Evolutionary conservation across 35 echinoderm and acorn worm genomes (phyloP).

Genomic region (Diadema setosum): DNA sequence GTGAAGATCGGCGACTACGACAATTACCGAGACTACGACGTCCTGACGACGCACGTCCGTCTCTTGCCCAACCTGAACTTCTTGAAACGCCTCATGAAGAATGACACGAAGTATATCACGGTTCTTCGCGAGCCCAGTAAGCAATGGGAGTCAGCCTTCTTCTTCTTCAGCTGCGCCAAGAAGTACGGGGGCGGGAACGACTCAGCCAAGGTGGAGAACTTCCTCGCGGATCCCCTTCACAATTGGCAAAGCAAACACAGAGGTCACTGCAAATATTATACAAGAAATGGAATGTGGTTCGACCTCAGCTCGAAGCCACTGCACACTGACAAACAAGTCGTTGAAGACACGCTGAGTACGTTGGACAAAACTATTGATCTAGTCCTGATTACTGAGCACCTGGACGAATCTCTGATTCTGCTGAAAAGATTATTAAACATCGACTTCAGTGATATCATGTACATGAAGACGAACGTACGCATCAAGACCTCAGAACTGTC

Average conservation of each 20-base stretch:
- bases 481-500: background rate
- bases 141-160: background rate
- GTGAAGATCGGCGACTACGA: background rate
- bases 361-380: slow-evolving; percentile 40
- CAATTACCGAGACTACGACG: background rate
- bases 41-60: background rate
- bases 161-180: background rate
- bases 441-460: slow-evolving; percentile 46
- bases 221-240: background rate
- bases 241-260: background rate
- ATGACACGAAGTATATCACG: background rate
- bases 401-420: slow-evolving; percentile 65
- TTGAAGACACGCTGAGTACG: background rate
- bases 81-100: background rate
- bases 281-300: background rate
- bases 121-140: background rate
- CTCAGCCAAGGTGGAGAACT: background rate
- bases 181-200: background rate
- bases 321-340: background rate
- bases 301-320: background rate
- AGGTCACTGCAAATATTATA: background rate
- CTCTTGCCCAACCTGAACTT: background rate
- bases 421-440: slow-evolving; percentile 72
- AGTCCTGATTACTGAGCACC: slow-evolving; percentile 65
- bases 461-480: slow-evolving; percentile 54